phyloP scores from a whole-genome alignment of 2,888 invertebrate species.

The Rhagonycha lutea region DNA sequence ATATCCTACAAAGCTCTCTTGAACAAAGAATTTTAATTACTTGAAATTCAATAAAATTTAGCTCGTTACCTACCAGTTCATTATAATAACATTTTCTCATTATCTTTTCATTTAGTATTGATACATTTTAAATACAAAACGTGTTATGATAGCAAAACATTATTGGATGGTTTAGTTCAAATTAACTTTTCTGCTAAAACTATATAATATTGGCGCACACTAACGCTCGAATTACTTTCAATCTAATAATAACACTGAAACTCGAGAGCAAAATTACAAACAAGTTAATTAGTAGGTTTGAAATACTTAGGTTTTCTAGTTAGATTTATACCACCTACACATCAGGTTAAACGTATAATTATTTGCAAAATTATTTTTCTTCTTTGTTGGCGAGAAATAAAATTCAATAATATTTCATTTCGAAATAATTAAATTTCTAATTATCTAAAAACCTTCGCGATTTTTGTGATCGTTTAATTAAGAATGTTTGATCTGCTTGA shows the following conservation, averaged over 20 bases:
- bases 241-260: conserved; percentile 19
- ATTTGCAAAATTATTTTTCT: background rate
- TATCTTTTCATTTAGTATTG: background rate
- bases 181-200: conserved; percentile 8
- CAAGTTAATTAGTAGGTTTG: conserved; percentile 13
- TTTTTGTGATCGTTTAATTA: too few relatives aligned
- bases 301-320: background rate
- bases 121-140: background rate
- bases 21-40: background rate
- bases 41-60: background rate
- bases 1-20: background rate
- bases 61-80: background rate
- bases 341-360: background rate
- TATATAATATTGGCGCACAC: conserved; percentile 11
- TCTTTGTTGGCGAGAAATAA: too few relatives aligned
- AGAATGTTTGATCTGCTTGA: too few relatives aligned
- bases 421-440: too few relatives aligned
- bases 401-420: too few relatives aligned
- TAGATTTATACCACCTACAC: background rate
- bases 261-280: conserved; percentile 21
- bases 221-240: conserved; percentile 15
- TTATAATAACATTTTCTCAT: background rate
- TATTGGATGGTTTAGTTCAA: background rate
- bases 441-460: too few relatives aligned
- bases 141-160: background rate